Evolutionary conservation across 2,113 vertebrate genomes (phyloP), one percentile per base, ranked within the genome.

Genomic region (Tragulus kanchil): DNA sequence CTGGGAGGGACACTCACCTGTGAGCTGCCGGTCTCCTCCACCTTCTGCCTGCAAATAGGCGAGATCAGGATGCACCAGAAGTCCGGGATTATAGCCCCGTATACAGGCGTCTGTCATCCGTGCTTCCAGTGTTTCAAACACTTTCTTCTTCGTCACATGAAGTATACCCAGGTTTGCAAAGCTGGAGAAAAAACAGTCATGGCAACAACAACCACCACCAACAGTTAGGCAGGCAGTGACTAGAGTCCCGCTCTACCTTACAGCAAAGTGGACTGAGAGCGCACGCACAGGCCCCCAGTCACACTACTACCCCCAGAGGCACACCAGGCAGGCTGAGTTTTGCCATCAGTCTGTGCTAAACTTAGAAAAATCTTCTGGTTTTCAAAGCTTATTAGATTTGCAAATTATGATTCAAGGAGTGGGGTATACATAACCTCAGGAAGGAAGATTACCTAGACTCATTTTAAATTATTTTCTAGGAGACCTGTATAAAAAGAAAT

Each of bases 81-180:
- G 98, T 0, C 99, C 99, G 0, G 98, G 98, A 97, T 99, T 99
- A 94, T 99, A 99, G 3, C 99, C 99, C 97, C 99, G 98, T 97
- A 99, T 98, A 97, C 99, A 99, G 4, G 99, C 99, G 86, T 99
- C 99, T 0, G 98, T 98, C 99, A 99, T 99, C n/a, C 99, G 98
- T 31, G 99, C 98, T 98, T 99, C 99, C 98, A 99, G 98, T 25
- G 99, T 99, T 98, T 99, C 99, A 64, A 98, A 98, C 61, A 99
- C 99, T 17, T 99, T 99, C 98, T 99, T 99, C 99, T 99, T 99
- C 0, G 99, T 99, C 97, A 99, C 99, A 0, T 99, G 99, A 94
- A 99, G 99, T 97, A 99, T 99, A 36, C 99, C 99, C 81, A 99
- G 98, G 98, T 99, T 99, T 5, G 99, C 99, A 95, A 99, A 99